These are phyloP conservation scores for Zosterops hypoxanthus DNA, from an alignment of 2,113 vertebrate genomes.

Conservation along the genomic window DNA sequence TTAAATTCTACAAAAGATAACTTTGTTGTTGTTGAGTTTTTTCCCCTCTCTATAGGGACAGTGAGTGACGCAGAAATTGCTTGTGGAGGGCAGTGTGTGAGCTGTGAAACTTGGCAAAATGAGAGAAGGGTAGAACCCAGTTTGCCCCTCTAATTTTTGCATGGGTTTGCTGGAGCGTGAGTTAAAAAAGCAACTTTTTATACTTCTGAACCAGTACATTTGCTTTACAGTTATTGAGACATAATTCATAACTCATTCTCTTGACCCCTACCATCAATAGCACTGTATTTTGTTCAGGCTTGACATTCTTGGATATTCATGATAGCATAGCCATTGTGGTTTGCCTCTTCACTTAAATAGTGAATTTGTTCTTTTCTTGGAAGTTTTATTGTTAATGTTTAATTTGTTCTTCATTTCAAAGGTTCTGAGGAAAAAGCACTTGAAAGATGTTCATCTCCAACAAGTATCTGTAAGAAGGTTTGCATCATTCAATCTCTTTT, in stretches of 20 bases:
- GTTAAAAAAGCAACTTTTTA: neutral
- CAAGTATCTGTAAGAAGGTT: slow-evolving; percentile 91
- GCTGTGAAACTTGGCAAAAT: neutral
- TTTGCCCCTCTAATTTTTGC: neutral
- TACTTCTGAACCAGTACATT: neutral
- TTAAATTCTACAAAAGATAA: neutral
- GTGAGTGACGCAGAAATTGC: neutral
- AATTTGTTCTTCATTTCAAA: slow-evolving; percentile 66
- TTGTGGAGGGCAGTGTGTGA: neutral
- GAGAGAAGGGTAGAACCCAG: neutral
- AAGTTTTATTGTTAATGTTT: slow-evolving; percentile 4
- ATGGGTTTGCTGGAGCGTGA: accelerated
- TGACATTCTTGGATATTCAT: neutral
- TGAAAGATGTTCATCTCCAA: slow-evolving; percentile 82
- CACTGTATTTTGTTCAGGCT: neutral
- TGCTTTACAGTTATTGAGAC: neutral
- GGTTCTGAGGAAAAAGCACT: slow-evolving; percentile 87
- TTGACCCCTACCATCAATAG: neutral
- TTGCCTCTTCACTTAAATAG: neutral
- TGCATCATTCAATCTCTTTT: slow-evolving; percentile 90
- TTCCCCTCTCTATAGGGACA: accelerated
- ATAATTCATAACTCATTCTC: neutral
- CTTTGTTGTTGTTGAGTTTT: neutral
- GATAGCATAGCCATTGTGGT: neutral
- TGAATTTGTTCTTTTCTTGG: neutral